A percentile compares a stretch with the other conserved stretches of the same genome.
Conservation (phyloP, 2,888 invertebrate genomes). For the Tetragonisca angustula region DNA sequence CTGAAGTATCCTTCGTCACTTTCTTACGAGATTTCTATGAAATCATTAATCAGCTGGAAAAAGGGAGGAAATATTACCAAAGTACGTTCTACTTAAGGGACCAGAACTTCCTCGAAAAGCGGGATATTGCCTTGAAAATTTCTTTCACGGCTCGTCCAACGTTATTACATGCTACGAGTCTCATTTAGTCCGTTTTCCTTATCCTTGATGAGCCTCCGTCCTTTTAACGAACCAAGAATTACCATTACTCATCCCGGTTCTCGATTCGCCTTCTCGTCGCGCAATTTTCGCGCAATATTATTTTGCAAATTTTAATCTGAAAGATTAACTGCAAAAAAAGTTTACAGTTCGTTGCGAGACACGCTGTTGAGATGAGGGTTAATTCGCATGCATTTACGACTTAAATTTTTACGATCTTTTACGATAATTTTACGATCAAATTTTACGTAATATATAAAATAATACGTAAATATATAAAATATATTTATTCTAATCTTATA, state of each 20-base stretch:
- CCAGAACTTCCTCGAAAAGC: slow-evolving; percentile 14
- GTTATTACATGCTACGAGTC: slow-evolving; percentile 33
- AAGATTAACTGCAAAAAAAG: background rate
- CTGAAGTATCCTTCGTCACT: background rate
- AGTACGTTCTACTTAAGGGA: slow-evolving; percentile 13
- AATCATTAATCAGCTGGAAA: slow-evolving; percentile 16
- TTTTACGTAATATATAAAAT: no score
- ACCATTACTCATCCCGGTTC: slow-evolving; percentile 15
- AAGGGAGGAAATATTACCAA: slow-evolving; percentile 19
- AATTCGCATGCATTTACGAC: background rate
- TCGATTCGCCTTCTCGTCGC: background rate
- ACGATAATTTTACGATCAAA: no score
- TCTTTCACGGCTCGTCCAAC: slow-evolving; percentile 28
- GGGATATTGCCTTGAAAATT: slow-evolving; percentile 36
- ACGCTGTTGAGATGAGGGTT: background rate
- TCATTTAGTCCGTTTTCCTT: slow-evolving; percentile 30
- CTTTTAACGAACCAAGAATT: slow-evolving; percentile 35
- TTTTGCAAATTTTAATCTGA: background rate
- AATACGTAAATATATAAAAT: no score
- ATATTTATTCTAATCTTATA: no score
- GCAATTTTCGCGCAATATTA: background rate
- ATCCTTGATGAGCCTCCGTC: slow-evolving; percentile 13
- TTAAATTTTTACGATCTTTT: no score
- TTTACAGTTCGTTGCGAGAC: background rate
- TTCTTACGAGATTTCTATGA: background rate